phyloP scores from a whole-genome alignment of 2,797 vertebrate genomes.

The Holocentrus rufus region DNA sequence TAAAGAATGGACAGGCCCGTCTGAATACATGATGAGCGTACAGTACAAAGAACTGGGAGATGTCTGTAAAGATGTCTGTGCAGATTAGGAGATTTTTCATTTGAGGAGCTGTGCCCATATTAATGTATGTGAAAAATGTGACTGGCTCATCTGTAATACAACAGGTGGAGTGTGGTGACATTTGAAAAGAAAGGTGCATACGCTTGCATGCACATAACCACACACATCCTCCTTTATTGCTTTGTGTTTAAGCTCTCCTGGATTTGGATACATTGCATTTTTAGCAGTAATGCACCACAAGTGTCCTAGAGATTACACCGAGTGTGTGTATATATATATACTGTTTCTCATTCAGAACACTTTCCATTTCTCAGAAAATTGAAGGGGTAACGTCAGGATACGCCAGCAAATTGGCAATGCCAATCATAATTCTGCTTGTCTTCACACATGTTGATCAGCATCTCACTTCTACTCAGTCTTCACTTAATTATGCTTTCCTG shows the following conservation, averaged over 20 bases:
- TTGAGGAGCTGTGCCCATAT: conserved; percentile 24
- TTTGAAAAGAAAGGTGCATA: background rate
- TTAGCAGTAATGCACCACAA: background rate
- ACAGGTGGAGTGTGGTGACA: conserved; percentile 4
- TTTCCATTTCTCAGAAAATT: background rate
- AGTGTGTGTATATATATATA: background rate
- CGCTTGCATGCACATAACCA: background rate
- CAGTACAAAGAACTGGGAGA: conserved; percentile 51
- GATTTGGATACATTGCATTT: background rate
- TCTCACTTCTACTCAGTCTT: too few species aligned
- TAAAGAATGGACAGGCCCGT: conserved; percentile 59
- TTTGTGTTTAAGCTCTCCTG: background rate
- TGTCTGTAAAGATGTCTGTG: conserved; percentile 43
- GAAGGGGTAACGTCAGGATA: background rate
- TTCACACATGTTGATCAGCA: background rate
- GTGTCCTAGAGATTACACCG: background rate
- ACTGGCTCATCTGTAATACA: conserved; percentile 4
- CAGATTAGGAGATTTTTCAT: conserved; percentile 34
- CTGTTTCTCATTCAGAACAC: background rate
- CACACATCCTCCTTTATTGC: background rate
- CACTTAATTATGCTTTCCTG: too few species aligned
- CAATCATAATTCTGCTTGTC: background rate
- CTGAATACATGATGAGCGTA: conserved; percentile 44
- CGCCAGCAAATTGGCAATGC: background rate
- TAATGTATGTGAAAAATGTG: conserved; percentile 24